These are phyloP conservation scores for Falco columbarius DNA, from an alignment of 2,797 vertebrate genomes.

Conservation along the genomic window DNA sequence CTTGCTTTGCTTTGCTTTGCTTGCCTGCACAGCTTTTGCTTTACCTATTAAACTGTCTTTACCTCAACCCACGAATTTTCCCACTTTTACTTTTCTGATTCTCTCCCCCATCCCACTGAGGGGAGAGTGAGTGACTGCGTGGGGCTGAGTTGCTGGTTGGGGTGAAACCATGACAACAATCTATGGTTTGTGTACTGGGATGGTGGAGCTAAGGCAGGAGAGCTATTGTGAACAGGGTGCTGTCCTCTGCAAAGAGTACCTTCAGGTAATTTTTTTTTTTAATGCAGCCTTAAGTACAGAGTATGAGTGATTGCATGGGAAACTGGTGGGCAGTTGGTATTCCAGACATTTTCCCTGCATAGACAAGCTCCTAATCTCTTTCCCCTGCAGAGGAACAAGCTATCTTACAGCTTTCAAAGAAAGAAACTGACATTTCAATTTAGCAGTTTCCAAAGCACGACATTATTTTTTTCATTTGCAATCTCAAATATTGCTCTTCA, in stretches of 20 bases:
- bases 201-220: background rate
- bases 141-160: too few species aligned
- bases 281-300: background rate
- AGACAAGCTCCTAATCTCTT: background rate
- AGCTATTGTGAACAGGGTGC: background rate
- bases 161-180: too few species aligned
- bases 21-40: too few species aligned
- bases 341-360: background rate
- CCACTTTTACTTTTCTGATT: too few species aligned
- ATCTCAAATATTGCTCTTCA: background rate
- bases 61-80: too few species aligned
- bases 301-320: background rate
- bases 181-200: background rate
- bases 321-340: background rate
- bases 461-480: background rate
- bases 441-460: background rate
- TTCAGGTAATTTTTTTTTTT: background rate
- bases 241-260: background rate
- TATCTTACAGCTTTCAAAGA: background rate
- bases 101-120: too few species aligned
- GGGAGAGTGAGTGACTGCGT: too few species aligned
- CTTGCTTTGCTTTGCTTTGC: too few species aligned
- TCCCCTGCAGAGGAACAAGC: background rate
- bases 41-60: too few species aligned
- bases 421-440: background rate